These are phyloP conservation scores for Prosopocoilus inquinatus DNA, from an alignment of 2,888 invertebrate genomes.

Conservation along the genomic window DNA sequence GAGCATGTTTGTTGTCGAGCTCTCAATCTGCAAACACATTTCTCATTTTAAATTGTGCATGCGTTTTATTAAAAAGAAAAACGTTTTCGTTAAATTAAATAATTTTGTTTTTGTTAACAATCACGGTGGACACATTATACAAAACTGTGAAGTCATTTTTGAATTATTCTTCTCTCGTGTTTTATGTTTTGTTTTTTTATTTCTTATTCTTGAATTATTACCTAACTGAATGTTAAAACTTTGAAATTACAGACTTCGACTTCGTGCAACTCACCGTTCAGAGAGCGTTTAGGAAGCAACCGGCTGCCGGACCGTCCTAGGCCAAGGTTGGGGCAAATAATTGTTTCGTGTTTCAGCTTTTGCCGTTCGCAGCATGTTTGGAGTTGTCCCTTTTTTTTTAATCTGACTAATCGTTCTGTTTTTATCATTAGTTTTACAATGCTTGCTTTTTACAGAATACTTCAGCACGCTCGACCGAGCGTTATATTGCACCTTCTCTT, in stretches of 20 bases:
- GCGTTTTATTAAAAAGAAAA: too few species aligned
- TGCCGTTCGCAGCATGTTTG: conserved; percentile 28
- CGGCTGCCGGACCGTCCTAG: conserved; percentile 77
- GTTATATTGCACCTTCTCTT: conserved; percentile 43
- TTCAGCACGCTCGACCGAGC: conserved; percentile 46
- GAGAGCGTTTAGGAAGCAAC: conserved; percentile 87
- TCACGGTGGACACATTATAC: too few species aligned
- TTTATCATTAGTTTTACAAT: conserved; percentile 17
- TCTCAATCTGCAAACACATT: too few species aligned
- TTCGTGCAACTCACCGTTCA: conserved; percentile 75
- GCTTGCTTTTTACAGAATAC: conserved; percentile 35
- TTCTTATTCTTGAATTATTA: background rate
- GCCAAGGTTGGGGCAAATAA: conserved; percentile 63
- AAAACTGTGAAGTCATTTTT: too few species aligned
- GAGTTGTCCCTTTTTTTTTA: conserved; percentile 3
- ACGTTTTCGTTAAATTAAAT: too few species aligned
- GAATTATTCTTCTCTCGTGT: background rate
- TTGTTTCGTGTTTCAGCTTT: conserved; percentile 38
- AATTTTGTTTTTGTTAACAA: too few species aligned
- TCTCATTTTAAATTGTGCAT: too few species aligned
- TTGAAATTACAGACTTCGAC: conserved; percentile 56
- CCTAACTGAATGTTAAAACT: background rate
- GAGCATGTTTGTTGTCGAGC: too few species aligned
- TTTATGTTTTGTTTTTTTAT: background rate
- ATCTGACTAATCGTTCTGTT: conserved; percentile 1